phyloP scores from a whole-genome alignment of 53 echinoderm and acorn worm genomes.

The Mesocentrotus franciscanus region DNA sequence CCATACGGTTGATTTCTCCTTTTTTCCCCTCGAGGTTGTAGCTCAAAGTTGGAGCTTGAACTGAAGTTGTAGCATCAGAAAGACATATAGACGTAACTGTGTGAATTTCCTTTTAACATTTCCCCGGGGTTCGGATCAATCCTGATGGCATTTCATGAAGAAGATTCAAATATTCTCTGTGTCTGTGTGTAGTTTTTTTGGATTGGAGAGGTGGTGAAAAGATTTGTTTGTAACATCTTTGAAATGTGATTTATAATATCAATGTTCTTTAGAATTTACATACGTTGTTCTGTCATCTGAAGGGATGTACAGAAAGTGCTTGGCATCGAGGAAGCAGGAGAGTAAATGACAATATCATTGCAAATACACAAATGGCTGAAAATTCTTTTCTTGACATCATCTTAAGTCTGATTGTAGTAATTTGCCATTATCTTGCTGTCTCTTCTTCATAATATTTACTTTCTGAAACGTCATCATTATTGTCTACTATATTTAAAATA shows the following conservation, averaged over 20 bases:
- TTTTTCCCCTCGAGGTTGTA: conserved; percentile 1
- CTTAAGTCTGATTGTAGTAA: neutral
- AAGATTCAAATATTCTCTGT: neutral
- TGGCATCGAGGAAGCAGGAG: neutral
- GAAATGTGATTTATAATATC: neutral
- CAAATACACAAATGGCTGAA: neutral
- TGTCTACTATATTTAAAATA: too few species aligned
- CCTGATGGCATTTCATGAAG: neutral
- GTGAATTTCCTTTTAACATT: conserved; percentile 34
- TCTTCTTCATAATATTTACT: neutral
- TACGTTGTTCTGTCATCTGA: neutral
- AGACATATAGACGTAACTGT: neutral
- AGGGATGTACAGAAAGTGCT: neutral
- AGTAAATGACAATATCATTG: neutral
- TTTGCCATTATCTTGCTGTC: neutral
- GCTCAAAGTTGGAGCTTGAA: neutral
- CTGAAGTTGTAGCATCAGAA: neutral
- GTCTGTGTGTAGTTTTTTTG: neutral
- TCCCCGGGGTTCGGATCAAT: neutral
- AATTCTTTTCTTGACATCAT: neutral
- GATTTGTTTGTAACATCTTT: neutral
- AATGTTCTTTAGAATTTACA: neutral
- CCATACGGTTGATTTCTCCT: conserved; percentile 5
- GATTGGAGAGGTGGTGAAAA: neutral
- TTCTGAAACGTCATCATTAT: neutral